These are phyloP conservation scores for Rhyacichthys aspro DNA, from an alignment of 2,797 vertebrate genomes.

Conservation along the genomic window DNA sequence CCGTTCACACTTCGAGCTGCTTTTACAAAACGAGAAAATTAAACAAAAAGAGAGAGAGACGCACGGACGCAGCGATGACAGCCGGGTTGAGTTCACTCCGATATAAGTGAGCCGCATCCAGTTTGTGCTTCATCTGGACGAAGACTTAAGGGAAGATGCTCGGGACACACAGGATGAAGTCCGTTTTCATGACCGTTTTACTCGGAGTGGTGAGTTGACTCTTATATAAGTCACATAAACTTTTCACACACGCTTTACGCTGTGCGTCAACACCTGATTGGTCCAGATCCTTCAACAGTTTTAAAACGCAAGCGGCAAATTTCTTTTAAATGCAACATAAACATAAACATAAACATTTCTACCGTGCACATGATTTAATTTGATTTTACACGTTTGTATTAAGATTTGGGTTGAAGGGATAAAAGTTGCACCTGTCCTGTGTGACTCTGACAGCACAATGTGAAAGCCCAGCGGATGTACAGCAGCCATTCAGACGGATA, in stretches of 20 bases:
- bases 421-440: slow-evolving; percentile 53
- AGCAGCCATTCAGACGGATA: slow-evolving; percentile 53
- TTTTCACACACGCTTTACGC: slow-evolving; percentile 3
- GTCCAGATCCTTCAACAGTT: background rate
- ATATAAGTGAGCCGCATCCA: slow-evolving; percentile 54
- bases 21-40: slow-evolving; percentile 5
- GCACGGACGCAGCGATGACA: slow-evolving; percentile 52
- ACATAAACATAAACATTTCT: background rate
- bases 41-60: slow-evolving; percentile 6
- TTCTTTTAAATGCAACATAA: background rate
- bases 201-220: slow-evolving; percentile 74
- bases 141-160: slow-evolving; percentile 37
- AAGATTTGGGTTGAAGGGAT: background rate
- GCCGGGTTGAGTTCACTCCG: slow-evolving; percentile 9
- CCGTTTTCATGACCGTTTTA: slow-evolving; percentile 60
- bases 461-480: slow-evolving; percentile 34
- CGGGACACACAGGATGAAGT: slow-evolving; percentile 59
- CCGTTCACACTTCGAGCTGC: background rate
- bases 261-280: slow-evolving; percentile 27
- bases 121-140: slow-evolving; percentile 32
- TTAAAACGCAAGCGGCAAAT: background rate
- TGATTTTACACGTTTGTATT: too few species aligned
- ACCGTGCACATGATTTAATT: too few species aligned
- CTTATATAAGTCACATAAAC: slow-evolving; percentile 8
- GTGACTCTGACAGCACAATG: slow-evolving; percentile 7